Base-by-base conservation (phyloP, 2,113 vertebrate species). In the Theristicus caerulescens region DNA sequence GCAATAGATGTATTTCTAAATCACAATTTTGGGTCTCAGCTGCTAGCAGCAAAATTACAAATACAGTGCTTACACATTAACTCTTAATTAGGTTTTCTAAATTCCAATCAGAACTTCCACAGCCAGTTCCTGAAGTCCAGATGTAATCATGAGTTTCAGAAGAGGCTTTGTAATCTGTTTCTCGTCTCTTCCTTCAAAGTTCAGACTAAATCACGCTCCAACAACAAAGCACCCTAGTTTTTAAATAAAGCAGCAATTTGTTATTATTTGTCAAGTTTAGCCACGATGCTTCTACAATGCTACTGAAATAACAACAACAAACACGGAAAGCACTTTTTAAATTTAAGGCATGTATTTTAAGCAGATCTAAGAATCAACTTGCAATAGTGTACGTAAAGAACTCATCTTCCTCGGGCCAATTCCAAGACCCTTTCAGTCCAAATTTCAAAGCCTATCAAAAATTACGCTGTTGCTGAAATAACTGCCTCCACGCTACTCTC, bases 91-190 rank as follows among this genome's bases (percentile, higher is more conserved):
- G 84, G 61, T 79, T 90, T 95, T 93, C 67, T 36, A 73, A 91
- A 95, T 86, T 82, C 59, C 71, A 59, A 55, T 80, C 82, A 82
- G 59, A 65, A 83, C 29, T 90, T 94, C 67, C 73, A 54, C 51
- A 80, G 32, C 13, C 72, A 90, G 32, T 55, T 96, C 62, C 94
- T 82, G 69, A 97, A 95, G 82, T 94, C 95, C 84, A 89, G 52
- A 88, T 65, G 91, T 76, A 96, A 84, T 86, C 96, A 97, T 71
- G 77, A 95, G 51, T 44, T 91, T 79, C 64, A 87, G 18, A 87
- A 97, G 90, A 95, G 66, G n/a, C 71, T 93, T 83, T 73, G 8
- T 59, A 92, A 89, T 89, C 77, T 87, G 42, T 64, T 95, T 94
- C 73, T 81, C 9, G 3, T 72, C 29, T 69, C 27, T 67, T 78